Conservation (phyloP, 2,888 invertebrate genomes). For the Anorthoa munda region DNA sequence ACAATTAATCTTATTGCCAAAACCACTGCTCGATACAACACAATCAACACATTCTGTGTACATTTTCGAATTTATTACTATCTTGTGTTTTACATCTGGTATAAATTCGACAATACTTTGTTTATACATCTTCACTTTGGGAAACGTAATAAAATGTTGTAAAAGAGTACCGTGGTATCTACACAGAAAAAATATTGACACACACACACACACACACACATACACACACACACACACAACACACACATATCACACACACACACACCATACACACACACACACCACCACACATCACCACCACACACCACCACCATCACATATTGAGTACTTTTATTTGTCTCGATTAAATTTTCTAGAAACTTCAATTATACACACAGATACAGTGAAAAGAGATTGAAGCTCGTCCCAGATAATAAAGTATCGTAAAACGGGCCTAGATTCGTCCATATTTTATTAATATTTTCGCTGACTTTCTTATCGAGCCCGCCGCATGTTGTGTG, state of each 20-base stretch:
- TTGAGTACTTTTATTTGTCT: neutral
- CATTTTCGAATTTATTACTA: constrained; percentile 74
- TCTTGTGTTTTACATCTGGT: constrained; percentile 42
- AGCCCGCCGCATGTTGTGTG: constrained; percentile 47
- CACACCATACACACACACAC: too few species aligned
- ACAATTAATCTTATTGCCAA: constrained; percentile 84
- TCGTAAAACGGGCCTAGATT: constrained; percentile 1
- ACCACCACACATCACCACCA: too few species aligned
- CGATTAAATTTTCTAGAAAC: neutral
- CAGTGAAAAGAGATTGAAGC: neutral
- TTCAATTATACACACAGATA: neutral
- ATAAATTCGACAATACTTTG: constrained; percentile 21
- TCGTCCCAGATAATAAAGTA: neutral
- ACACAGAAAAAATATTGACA: neutral
- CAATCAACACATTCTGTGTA: constrained; percentile 71
- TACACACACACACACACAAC: too few species aligned
- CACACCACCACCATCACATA: too few species aligned
- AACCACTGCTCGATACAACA: constrained; percentile 70
- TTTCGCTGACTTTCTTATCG: constrained; percentile 55
- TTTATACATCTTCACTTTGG: constrained; percentile 30
- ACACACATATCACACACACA: too few species aligned
- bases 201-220: too few species aligned
- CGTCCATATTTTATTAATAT: constrained; percentile 27
- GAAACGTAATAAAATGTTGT: constrained; percentile 15
- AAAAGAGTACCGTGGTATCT: neutral